Evolutionary conservation across 2,797 vertebrate genomes (phyloP), one percentile per base, ranked within the genome.

Genomic region (Coendou prehensilis): DNA sequence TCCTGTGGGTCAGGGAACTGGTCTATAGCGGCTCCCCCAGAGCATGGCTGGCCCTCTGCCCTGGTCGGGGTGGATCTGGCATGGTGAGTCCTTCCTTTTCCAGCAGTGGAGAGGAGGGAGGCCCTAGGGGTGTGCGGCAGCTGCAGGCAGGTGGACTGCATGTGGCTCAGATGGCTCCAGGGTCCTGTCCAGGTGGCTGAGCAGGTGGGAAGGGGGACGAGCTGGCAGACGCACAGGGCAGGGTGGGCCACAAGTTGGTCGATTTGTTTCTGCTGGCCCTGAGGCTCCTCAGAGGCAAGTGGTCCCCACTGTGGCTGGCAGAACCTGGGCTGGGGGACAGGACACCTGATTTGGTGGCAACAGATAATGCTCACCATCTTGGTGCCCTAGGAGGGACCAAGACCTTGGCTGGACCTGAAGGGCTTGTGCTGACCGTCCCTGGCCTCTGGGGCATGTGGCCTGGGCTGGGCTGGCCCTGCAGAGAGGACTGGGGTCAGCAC

Each of bases 101-200:
- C 47, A 28, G 17, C 18, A 13, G 22, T 0, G 26, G 67, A 69
- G 56, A 28, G 75, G 75, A 15, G 37, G 45, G 64, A 50, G 33
- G 63, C 1, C 23, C 30, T 0, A 0, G 52, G 37, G 78, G 4
- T 2, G n/a, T 6, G 33, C 2, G 6, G 56, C 83, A 54, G 50
- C 23, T 75, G 2, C 10, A 20, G 45, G 45, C 8, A 9, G 14
- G 23, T 37, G 54, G 41, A 4, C 59, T 15, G 7, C 45, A 5
- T 22, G 9, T 89, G 26, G 79, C 23, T 54, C 2, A 3, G 26
- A 18, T 41, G 56, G 9, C 45, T 56, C 86, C 50, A 14, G 28
- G 64, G n/a, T 41, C 45, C 15, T 67, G 57, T 54, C 64, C n/a
- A 18, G 28, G 54, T 0, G 0, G 17, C 67, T 11, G 54, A 20